A percentile compares a stretch with the other conserved stretches of the same genome.
phyloP scores from a whole-genome alignment of 2,113 vertebrate genomes.

The Cephalopholis sonnerati region DNA sequence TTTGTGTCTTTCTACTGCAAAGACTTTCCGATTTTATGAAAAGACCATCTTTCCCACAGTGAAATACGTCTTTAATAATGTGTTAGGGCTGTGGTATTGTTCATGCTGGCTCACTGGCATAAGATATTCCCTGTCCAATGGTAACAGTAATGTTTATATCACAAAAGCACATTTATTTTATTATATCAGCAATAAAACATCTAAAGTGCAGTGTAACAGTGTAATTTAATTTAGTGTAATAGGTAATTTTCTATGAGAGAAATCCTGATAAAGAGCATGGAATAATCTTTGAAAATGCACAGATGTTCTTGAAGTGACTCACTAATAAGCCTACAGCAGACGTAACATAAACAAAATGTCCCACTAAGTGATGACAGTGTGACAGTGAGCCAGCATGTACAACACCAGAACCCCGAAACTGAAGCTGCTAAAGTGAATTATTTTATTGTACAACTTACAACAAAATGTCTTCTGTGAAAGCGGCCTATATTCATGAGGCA shows the following conservation, averaged over 20 bases:
- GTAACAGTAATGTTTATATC: background rate
- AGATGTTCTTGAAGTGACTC: background rate
- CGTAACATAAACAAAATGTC: background rate
- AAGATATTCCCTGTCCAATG: too few species aligned
- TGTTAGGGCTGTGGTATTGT: background rate
- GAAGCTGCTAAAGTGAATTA: background rate
- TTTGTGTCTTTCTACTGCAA: too few species aligned
- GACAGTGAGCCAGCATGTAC: background rate
- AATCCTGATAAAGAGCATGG: background rate
- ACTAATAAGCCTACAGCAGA: background rate
- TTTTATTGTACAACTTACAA: background rate
- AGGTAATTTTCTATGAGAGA: background rate
- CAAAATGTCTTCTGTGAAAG: background rate
- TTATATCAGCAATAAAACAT: background rate
- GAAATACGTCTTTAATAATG: too few species aligned
- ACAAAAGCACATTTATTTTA: background rate
- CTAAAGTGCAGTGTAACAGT: background rate
- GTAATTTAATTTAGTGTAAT: background rate
- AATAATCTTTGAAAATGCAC: background rate
- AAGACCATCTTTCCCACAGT: too few species aligned
- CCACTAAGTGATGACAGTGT: background rate
- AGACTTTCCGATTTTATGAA: too few species aligned
- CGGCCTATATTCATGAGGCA: background rate
- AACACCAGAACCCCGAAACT: background rate
- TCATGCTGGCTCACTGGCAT: background rate